Conservation (phyloP, 2,888 invertebrate species). For the Nineta flava region DNA sequence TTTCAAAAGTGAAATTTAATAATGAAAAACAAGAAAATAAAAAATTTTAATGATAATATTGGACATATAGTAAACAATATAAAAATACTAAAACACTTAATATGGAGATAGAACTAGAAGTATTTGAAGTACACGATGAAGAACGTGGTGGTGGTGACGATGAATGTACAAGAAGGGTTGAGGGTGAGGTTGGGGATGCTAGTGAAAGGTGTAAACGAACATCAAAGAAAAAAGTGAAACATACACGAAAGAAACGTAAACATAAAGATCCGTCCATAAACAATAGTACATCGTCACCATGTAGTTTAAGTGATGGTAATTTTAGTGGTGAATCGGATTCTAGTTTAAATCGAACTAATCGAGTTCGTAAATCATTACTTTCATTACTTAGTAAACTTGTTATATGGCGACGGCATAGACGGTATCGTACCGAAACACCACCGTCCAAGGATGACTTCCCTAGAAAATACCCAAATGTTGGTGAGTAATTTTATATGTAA, state of each 20-base stretch:
- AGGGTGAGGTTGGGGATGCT: neutral
- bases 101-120: constrained; percentile 35
- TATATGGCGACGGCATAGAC: constrained; percentile 32
- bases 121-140: constrained; percentile 30
- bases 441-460: constrained; percentile 24
- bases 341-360: constrained; percentile 25
- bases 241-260: too few relatives aligned
- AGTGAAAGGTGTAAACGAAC: neutral
- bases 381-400: constrained; percentile 47
- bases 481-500: constrained; percentile 18
- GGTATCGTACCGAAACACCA: constrained; percentile 22
- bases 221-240: too few relatives aligned
- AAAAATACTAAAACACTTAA: neutral
- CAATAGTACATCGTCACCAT: neutral
- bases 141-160: constrained; percentile 26
- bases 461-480: constrained; percentile 25
- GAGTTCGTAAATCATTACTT: constrained; percentile 46
- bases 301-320: constrained; percentile 5
- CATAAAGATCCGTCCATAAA: neutral
- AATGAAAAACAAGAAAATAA: neutral
- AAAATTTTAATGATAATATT: neutral
- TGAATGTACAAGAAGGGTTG: neutral
- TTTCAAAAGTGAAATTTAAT: neutral
- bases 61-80: neutral
- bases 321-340: constrained; percentile 9